A percentile compares a stretch with the other conserved stretches of the same genome.
These are phyloP conservation scores for Tenebrio molitor DNA, from an alignment of 1,140 invertebrate species.

Conservation along the genomic window DNA sequence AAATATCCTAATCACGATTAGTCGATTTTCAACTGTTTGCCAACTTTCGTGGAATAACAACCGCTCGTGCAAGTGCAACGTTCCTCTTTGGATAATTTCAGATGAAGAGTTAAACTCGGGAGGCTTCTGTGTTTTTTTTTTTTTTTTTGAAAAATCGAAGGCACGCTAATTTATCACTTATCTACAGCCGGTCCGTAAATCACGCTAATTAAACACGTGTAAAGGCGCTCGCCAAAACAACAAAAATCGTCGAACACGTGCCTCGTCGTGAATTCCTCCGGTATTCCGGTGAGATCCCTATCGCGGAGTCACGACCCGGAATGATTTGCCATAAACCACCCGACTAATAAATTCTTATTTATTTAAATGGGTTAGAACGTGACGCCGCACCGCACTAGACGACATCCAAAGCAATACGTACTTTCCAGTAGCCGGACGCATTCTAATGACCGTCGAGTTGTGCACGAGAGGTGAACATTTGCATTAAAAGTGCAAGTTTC, in stretches of 20 bases:
- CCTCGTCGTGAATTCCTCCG: constrained; percentile 11
- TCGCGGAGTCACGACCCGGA: constrained; percentile 24
- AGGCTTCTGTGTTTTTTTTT: no score
- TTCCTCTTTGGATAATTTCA: no score
- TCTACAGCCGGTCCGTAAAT: no score
- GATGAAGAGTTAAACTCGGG: no score
- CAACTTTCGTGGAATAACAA: no score
- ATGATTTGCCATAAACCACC: constrained; percentile 33
- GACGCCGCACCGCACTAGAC: constrained; percentile 1
- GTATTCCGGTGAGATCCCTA: constrained; percentile 11
- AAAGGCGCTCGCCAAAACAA: no score
- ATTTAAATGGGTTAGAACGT: constrained; percentile 38
- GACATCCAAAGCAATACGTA: neutral
- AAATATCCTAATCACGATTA: no score
- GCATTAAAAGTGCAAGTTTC: constrained; percentile 40
- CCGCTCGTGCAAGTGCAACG: no score
- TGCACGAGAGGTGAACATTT: constrained; percentile 24
- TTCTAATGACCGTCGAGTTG: constrained; percentile 17
- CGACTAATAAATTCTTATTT: constrained; percentile 31
- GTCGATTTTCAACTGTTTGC: no score
- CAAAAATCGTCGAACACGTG: neutral
- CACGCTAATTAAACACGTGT: no score
- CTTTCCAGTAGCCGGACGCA: constrained; percentile 20
- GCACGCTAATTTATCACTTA: no score
- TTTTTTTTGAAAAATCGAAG: no score